phyloP scores from a whole-genome alignment of 1,140 invertebrate species.

The Trachymyrmex cornetzi region DNA sequence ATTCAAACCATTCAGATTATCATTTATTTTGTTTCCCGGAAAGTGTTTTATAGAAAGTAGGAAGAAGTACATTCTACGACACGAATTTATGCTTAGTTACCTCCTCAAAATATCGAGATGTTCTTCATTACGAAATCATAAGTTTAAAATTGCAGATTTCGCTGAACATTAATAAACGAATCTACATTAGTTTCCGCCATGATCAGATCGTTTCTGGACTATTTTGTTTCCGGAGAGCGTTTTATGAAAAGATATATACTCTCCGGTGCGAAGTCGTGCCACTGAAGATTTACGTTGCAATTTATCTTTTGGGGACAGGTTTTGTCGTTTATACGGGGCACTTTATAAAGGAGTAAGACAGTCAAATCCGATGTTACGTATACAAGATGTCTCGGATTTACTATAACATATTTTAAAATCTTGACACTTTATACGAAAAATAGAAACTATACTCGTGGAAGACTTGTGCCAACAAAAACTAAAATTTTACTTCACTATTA shows the following conservation, averaged over 20 bases:
- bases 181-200: background rate
- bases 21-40: too few relatives aligned
- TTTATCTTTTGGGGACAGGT: conserved; percentile 38
- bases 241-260: conserved; percentile 38
- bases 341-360: conserved; percentile 35
- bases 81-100: background rate
- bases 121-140: background rate
- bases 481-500: background rate
- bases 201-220: conserved; percentile 34
- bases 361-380: background rate
- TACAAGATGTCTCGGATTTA: background rate
- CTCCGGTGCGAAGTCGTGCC: background rate
- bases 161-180: background rate
- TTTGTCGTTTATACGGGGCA: conserved; percentile 25
- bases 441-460: background rate
- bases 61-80: too few relatives aligned
- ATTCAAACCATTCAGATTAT: too few relatives aligned
- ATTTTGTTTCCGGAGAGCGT: conserved; percentile 4
- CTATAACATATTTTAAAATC: conserved; percentile 12
- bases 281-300: conserved; percentile 30
- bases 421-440: background rate
- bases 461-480: background rate
- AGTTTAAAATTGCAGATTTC: background rate
- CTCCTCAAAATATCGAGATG: background rate
- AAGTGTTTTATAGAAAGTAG: too few relatives aligned